Evolutionary conservation across 2,113 vertebrate genomes (phyloP).

Genomic region (Corapipo altera): DNA sequence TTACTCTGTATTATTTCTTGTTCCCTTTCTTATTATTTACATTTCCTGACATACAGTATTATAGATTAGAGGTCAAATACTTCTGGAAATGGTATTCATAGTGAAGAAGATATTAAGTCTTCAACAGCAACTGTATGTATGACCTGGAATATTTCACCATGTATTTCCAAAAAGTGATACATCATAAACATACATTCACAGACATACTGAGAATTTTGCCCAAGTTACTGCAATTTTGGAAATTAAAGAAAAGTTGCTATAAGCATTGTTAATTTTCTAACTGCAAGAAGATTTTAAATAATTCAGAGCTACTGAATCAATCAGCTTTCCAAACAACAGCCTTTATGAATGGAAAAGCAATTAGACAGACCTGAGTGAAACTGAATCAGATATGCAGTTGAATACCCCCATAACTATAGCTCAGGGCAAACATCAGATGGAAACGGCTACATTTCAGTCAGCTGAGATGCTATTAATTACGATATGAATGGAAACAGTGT

Average conservation of each 20-base stretch:
- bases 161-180: background rate
- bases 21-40: background rate
- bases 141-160: background rate
- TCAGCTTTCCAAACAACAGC: slow-evolving; percentile 71
- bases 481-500: slow-evolving; percentile 27
- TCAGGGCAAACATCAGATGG: slow-evolving; percentile 72
- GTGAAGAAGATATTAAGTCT: background rate
- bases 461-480: slow-evolving; percentile 30
- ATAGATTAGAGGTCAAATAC: background rate
- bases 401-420: slow-evolving; percentile 49
- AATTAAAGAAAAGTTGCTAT: background rate
- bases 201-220: background rate
- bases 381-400: slow-evolving; percentile 75
- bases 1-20: background rate
- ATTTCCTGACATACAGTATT: background rate
- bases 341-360: slow-evolving; percentile 82
- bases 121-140: background rate
- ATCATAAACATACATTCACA: background rate
- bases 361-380: slow-evolving; percentile 78
- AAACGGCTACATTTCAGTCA: slow-evolving; percentile 44
- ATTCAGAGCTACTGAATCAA: slow-evolving; percentile 78
- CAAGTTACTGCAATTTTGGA: background rate
- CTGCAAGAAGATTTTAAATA: slow-evolving; percentile 74
- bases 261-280: slow-evolving; percentile 68
- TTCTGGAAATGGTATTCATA: background rate